Evolutionary conservation across 2,888 invertebrate species (phyloP), one percentile per base, ranked within the genome.

Genomic region (Leptura quadrifasciata): DNA sequence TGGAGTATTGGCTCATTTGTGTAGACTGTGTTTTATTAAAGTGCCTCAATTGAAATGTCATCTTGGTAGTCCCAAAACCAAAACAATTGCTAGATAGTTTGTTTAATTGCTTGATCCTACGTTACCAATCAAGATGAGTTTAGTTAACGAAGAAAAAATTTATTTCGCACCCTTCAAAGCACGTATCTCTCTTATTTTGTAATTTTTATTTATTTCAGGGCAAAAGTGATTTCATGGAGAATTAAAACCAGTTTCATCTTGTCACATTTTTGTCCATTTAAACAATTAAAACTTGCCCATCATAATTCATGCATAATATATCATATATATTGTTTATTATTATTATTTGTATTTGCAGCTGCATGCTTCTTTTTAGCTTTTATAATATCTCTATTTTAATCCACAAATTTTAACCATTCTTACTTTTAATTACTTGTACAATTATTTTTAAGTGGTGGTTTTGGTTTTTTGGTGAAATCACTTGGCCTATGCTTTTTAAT

Each of bases 141-240:
- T 79, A 77, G 70, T 82, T 81, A 77, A 73, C 75, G 84, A 84
- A 83, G 86, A 84, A 83, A 78, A 83, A 79, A 77, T 77, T 79
- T 82, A 83, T 83, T 86, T 85, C 82, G 77, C 83, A 82, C 85
- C 85, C 80, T 87, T 87, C 84, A 87, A 85, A 86, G 88, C 87
- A 88, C 87, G 87, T 88, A 88, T 86, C 85, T 83, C 84, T 85
- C 81, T 83, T 81, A 81, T 82, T 83, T 80, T 80, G 77, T 85
- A 84, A 81, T 47, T 83, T 84, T 82, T 31, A 39, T 60, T 83
- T 83, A 82, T 80, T 81, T 83, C 78, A 77, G 73, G 76, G 81
- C 80, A 74, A 84, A 84, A 84, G 86, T 87, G 87, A 85, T 86
- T 86, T 86, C 85, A 84, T 84, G 79, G 60, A 76, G 73, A 79